phyloP scores from a whole-genome alignment of 1,140 invertebrate genomes.

The Aphaenogaster rudis region DNA sequence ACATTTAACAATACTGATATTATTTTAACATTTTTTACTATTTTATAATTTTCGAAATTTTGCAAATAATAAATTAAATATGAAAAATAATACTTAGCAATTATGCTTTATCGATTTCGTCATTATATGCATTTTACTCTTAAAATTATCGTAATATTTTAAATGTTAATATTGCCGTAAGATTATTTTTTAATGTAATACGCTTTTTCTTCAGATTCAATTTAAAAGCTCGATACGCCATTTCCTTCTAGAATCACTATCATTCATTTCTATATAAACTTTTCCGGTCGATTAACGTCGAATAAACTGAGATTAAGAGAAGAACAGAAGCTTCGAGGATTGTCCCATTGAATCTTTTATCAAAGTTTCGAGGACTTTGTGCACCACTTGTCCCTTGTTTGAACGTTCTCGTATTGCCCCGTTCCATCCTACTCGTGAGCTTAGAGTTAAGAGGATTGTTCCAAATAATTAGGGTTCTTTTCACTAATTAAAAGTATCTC shows the following conservation, averaged over 20 bases:
- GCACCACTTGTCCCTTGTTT: slow-evolving; percentile 43
- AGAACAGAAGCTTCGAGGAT: slow-evolving; percentile 55
- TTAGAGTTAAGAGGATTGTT: slow-evolving; percentile 38
- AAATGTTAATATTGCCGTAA: slow-evolving; percentile 23
- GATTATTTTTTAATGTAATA: slow-evolving; percentile 7
- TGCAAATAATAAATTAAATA: slow-evolving; percentile 43
- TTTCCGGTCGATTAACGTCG: slow-evolving; percentile 56
- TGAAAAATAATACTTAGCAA: background rate
- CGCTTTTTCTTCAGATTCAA: slow-evolving; percentile 4
- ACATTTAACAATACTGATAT: background rate
- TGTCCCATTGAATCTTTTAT: slow-evolving; percentile 64
- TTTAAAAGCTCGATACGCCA: slow-evolving; percentile 9
- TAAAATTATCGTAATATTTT: background rate
- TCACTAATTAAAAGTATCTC: slow-evolving; percentile 12
- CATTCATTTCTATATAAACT: slow-evolving; percentile 60
- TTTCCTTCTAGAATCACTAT: slow-evolving; percentile 31
- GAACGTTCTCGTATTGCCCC: slow-evolving; percentile 44
- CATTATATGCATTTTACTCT: background rate
- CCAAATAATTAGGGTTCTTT: slow-evolving; percentile 36
- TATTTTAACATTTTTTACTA: slow-evolving; percentile 3
- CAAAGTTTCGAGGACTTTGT: slow-evolving; percentile 52
- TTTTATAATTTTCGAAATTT: background rate
- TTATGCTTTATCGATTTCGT: background rate
- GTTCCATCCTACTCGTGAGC: background rate
- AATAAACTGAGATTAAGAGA: slow-evolving; percentile 55